Conservation (phyloP, 2,888 invertebrate species). For the Erpobdella octoculata region DNA sequence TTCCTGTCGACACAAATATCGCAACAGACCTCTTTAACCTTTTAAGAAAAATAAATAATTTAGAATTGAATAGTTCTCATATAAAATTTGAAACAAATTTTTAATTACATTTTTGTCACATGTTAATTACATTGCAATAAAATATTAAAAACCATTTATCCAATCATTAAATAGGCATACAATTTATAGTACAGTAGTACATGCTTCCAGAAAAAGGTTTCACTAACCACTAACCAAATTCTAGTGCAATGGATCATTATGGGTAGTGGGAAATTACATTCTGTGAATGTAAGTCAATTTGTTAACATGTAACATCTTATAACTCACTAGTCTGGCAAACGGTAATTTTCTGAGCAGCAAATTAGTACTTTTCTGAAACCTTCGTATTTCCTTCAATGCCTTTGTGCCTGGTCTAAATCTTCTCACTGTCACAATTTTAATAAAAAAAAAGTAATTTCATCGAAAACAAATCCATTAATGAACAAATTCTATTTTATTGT, state of each 20-base stretch:
- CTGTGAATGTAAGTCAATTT: too few species aligned
- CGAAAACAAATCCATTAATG: background rate
- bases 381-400: slow-evolving; percentile 19
- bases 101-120: too few species aligned
- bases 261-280: background rate
- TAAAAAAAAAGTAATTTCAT: background rate
- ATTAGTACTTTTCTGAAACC: background rate
- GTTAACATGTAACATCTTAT: too few species aligned
- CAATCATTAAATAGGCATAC: too few species aligned
- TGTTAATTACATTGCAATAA: too few species aligned
- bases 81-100: too few species aligned
- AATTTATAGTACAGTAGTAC: too few species aligned
- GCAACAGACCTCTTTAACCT: slow-evolving; percentile 28
- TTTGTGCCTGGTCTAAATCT: background rate
- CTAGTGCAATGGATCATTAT: background rate
- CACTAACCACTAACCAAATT: background rate
- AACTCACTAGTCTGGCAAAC: slow-evolving; percentile 21
- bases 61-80: background rate
- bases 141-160: too few species aligned
- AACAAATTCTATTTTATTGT: background rate
- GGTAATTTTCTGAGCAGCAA: slow-evolving; percentile 18
- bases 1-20: background rate
- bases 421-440: background rate
- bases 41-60: background rate
- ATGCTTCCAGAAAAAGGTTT: background rate